A percentile compares a stretch with the other conserved stretches of the same genome.
Conservation (phyloP, 2,113 vertebrate species). For the Chlorodrepanis virens region DNA sequence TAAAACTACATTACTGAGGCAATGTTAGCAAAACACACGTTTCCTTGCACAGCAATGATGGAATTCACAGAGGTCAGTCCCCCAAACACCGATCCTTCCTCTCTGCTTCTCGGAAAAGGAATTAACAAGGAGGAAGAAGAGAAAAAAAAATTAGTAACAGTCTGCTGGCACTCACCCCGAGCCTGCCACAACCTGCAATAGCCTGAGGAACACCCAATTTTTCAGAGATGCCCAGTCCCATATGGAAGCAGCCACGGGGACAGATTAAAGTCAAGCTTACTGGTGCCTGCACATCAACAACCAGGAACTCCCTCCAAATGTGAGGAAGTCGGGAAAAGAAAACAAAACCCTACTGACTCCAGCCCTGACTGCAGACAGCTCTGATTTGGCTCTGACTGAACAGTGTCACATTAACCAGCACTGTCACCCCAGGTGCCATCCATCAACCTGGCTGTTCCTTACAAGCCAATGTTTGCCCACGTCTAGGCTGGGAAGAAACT, state of each 20-base stretch:
- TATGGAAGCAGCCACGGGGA: neutral
- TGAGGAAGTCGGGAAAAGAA: conserved; percentile 11
- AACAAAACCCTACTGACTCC: neutral
- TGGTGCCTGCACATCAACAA: neutral
- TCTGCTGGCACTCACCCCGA: neutral
- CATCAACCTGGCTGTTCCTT: neutral
- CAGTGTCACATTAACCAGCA: neutral
- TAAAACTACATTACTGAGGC: neutral
- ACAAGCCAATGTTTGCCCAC: rapidly evolving
- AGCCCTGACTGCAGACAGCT: neutral
- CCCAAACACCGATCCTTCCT: neutral
- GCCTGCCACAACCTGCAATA: neutral
- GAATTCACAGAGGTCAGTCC: neutral
- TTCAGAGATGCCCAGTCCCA: neutral
- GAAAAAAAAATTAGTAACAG: neutral
- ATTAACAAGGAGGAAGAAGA: neutral
- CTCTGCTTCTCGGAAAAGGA: neutral
- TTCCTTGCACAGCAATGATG: neutral
- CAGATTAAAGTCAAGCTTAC: neutral
- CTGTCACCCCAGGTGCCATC: neutral
- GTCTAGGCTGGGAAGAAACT: neutral
- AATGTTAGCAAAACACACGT: neutral
- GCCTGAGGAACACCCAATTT: neutral
- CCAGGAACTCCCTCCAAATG: neutral
- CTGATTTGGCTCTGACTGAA: neutral